These are phyloP conservation scores for Listronotus oregonensis DNA, from an alignment of 1,140 invertebrate species.

Conservation along the genomic window DNA sequence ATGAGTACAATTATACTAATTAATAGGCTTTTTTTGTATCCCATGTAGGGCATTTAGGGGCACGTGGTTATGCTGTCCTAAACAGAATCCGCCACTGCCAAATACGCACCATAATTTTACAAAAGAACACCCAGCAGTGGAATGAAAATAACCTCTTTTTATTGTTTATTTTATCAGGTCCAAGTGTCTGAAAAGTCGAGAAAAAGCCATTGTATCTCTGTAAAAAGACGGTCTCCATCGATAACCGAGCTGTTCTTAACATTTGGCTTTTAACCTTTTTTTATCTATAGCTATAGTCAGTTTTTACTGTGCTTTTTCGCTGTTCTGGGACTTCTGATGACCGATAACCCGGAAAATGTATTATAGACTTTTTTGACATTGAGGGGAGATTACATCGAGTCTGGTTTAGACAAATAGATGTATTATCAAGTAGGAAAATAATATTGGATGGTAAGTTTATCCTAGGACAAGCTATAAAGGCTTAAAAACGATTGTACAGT, in stretches of 20 bases:
- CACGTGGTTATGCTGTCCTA: too few species aligned
- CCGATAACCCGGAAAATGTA: neutral
- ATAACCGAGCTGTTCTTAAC: constrained; percentile 13
- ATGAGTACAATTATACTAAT: too few species aligned
- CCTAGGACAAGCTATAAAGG: too few species aligned
- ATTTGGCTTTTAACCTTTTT: constrained; percentile 19
- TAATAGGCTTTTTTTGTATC: too few species aligned
- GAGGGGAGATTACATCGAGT: too few species aligned
- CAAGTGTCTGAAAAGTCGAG: constrained; percentile 18
- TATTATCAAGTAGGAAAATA: too few species aligned
- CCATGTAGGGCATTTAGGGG: too few species aligned
- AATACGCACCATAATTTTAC: neutral
- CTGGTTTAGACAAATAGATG: too few species aligned
- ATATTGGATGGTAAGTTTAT: too few species aligned
- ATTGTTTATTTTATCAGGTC: constrained; percentile 23
- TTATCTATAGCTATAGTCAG: constrained; percentile 13
- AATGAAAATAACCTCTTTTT: constrained; percentile 22
- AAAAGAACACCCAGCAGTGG: constrained; percentile 9
- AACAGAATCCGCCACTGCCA: too few species aligned
- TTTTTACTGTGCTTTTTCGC: constrained; percentile 8
- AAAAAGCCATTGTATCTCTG: constrained; percentile 13
- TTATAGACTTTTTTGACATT: too few species aligned
- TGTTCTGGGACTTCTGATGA: constrained; percentile 1
- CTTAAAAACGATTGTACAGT: too few species aligned
- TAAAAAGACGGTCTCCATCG: constrained; percentile 16